Conservation (phyloP, 2,888 invertebrate species). For the Mythimna impura region DNA sequence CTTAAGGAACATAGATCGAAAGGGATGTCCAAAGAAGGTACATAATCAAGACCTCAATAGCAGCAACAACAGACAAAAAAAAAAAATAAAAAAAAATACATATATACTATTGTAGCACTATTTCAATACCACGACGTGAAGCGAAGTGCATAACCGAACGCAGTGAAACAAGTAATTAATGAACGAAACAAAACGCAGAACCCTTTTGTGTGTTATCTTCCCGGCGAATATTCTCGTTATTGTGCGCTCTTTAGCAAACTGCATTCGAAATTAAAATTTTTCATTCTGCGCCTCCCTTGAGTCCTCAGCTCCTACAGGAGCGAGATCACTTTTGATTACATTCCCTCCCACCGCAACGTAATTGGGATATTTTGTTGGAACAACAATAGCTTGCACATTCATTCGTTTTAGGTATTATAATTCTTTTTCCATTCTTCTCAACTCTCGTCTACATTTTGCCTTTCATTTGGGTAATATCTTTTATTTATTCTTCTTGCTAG, state of each 20-base stretch:
- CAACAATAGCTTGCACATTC: conserved; percentile 87
- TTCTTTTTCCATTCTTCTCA: conserved; percentile 75
- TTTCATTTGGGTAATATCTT: conserved; percentile 56
- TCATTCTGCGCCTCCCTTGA: conserved; percentile 82
- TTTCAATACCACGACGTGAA: conserved; percentile 52
- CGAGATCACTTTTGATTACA: conserved; percentile 89
- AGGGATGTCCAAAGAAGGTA: neutral
- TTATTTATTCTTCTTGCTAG: conserved; percentile 44
- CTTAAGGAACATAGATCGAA: too few relatives aligned
- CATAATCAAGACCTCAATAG: neutral
- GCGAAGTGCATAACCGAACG: conserved; percentile 67
- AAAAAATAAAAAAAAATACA: conserved; percentile 1
- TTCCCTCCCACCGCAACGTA: conserved; percentile 86
- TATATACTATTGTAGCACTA: conserved; percentile 3
- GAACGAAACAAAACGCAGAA: conserved; percentile 79
- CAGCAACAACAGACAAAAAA: neutral
- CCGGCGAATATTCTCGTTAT: conserved; percentile 84
- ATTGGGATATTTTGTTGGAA: conserved; percentile 88
- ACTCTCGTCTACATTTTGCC: conserved; percentile 48
- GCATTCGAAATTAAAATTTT: conserved; percentile 90
- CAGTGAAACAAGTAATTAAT: conserved; percentile 83
- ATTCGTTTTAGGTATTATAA: conserved; percentile 86
- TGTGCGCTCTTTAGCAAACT: conserved; percentile 89
- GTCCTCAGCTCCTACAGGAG: conserved; percentile 66
- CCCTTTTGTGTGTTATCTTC: conserved; percentile 86